These are phyloP conservation scores for Mohoua ochrocephala DNA, from an alignment of 2,113 vertebrate genomes.

Conservation along the genomic window DNA sequence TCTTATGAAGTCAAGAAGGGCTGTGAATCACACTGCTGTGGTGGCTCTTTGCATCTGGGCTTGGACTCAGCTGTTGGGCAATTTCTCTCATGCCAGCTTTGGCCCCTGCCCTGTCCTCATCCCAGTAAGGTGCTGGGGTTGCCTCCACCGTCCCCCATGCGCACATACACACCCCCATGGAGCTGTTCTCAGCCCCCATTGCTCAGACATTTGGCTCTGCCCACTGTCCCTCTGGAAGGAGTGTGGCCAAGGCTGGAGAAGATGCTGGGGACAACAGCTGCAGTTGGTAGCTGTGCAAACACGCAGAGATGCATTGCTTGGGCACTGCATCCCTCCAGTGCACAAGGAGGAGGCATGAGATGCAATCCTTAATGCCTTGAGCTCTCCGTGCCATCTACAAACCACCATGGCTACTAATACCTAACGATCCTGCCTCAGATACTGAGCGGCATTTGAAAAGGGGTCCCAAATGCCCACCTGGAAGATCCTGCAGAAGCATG, in stretches of 20 bases:
- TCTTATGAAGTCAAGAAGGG: background rate
- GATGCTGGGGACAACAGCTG: background rate
- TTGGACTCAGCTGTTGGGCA: accelerated
- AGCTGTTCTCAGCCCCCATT: background rate
- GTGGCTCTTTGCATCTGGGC: background rate
- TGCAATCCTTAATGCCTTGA: background rate
- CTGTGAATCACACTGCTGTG: accelerated
- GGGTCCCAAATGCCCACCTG: background rate
- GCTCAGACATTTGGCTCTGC: background rate
- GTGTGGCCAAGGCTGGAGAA: background rate
- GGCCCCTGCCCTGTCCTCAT: background rate
- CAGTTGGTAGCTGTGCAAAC: background rate
- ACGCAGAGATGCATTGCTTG: background rate
- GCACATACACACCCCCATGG: background rate
- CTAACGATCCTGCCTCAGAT: background rate
- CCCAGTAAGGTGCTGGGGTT: background rate
- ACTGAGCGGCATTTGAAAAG: background rate
- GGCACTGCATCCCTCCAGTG: background rate
- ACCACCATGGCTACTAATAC: background rate
- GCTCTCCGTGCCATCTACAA: background rate
- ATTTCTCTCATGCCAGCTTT: background rate
- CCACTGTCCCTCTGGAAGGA: background rate
- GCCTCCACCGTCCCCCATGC: background rate
- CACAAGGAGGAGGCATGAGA: background rate
- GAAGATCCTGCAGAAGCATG: background rate